Evolutionary conservation across 2,888 invertebrate genomes (phyloP).

Genomic region (Nephrotoma flavescens): DNA sequence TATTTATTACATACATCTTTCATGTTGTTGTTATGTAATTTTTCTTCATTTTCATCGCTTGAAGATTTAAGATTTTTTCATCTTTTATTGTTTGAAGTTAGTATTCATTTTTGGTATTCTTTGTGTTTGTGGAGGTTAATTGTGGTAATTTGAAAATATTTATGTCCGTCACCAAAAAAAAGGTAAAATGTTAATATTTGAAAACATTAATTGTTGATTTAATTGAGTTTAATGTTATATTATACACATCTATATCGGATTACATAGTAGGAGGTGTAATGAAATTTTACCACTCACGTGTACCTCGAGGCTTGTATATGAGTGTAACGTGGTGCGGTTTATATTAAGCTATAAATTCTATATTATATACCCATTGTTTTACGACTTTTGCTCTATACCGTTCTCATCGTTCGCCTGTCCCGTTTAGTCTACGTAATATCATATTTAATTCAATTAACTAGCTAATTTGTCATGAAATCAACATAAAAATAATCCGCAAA

Average conservation of each 20-base stretch:
- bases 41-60: not conserved
- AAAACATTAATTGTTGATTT: not conserved
- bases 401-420: not conserved
- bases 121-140: not conserved
- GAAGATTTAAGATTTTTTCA: not conserved
- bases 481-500: not conserved
- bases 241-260: not conserved
- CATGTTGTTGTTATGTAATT: not conserved
- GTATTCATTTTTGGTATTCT: not conserved
- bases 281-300: not conserved
- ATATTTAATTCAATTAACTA: not conserved
- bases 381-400: not conserved
- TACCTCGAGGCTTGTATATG: not conserved
- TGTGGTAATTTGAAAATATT: not conserved
- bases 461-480: not conserved
- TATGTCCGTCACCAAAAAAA: not conserved
- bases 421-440: not conserved
- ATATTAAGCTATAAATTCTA: not conserved
- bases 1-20: not conserved
- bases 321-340: not conserved
- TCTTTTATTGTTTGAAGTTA: not conserved
- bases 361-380: not conserved
- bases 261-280: not conserved
- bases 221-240: not conserved
- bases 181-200: not conserved